phyloP scores from a whole-genome alignment of 2,113 vertebrate genomes.

The Callopanchax toddi region DNA sequence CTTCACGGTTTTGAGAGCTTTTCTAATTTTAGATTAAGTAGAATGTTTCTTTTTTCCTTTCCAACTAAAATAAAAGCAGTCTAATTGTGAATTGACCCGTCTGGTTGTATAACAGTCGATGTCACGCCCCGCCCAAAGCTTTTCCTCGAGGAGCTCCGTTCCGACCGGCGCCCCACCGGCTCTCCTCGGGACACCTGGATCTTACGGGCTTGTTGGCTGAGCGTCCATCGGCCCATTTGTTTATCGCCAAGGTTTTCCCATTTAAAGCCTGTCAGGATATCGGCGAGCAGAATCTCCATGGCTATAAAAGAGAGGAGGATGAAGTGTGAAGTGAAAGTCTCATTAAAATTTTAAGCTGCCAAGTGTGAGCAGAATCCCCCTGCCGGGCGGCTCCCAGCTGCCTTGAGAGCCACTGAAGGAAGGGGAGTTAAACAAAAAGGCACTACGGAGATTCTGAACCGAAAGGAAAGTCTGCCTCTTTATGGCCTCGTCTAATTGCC shows the following conservation, averaged over 20 bases:
- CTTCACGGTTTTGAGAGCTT: not conserved
- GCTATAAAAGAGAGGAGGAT: slow-evolving; percentile 65
- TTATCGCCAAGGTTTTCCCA: slow-evolving; percentile 58
- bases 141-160: slow-evolving; percentile 30
- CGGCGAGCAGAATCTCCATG: slow-evolving; percentile 57
- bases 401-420: slow-evolving; percentile 66
- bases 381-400: slow-evolving; percentile 58
- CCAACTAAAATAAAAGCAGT: slow-evolving; percentile 23
- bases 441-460: slow-evolving; percentile 53
- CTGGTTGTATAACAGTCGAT: slow-evolving; percentile 37
- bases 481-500: slow-evolving; percentile 42
- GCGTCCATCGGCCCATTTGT: slow-evolving; percentile 58
- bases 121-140: slow-evolving; percentile 19
- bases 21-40: not conserved
- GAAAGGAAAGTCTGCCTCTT: slow-evolving; percentile 53
- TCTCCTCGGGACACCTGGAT: slow-evolving; percentile 44
- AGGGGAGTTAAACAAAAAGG: slow-evolving; percentile 67
- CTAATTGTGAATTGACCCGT: slow-evolving; percentile 40
- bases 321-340: slow-evolving; percentile 80
- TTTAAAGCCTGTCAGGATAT: slow-evolving; percentile 65
- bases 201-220: slow-evolving; percentile 46
- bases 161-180: slow-evolving; percentile 41
- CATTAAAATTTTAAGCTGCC: slow-evolving; percentile 81
- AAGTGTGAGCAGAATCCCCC: slow-evolving; percentile 72
- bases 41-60: too few species aligned